Evolutionary conservation across 2,797 vertebrate genomes (phyloP), one percentile per base, ranked within the genome.

Genomic region (Hemibagrus guttatus): DNA sequence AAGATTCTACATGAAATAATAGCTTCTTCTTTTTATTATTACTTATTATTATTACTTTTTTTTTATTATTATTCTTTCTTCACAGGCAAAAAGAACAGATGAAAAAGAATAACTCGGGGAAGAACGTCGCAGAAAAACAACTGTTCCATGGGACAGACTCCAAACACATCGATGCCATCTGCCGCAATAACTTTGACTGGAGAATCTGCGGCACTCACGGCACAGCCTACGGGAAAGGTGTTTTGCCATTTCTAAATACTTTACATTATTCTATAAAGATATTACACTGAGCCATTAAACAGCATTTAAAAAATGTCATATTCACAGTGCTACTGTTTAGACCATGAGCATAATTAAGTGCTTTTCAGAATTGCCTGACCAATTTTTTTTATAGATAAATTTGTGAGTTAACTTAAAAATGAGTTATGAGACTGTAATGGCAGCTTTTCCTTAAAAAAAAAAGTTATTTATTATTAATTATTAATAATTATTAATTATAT

Each of bases 121-220:
- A 84, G 19, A 63, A 85, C 0, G 93, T 96, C 26, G 52, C 81
- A 0, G 98, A 99, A 88, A 93, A 91, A 71, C 91, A 90, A 86
- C 95, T 99, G 46, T 99, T 98, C 91, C 98, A 99, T 0, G 98
- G 98, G 84, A 98, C 97, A 0, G 93, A 94, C 72, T 39, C 90
- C 16, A 91, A 90, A 78, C 78, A 95, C 0, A 81, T 96, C 0
- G 93, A 96, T 0, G 94, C 95, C 89, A 98, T 99, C 91, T 97
- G 97, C 91, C 92, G 85, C 71, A 91, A 95, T 89, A 99, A 99
- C 93, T 97, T 99, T 84, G 98, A 99, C 92, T 99, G 98, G 97
- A 95, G 97, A 83, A 92, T 97, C 92, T 98, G 97, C 63, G 97
- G 97, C 8, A 92, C 94, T 58, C 94, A 98, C 6, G 97, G 97